Conservation (phyloP, 2,797 vertebrate species). For the Pogonophryne albipinna region DNA sequence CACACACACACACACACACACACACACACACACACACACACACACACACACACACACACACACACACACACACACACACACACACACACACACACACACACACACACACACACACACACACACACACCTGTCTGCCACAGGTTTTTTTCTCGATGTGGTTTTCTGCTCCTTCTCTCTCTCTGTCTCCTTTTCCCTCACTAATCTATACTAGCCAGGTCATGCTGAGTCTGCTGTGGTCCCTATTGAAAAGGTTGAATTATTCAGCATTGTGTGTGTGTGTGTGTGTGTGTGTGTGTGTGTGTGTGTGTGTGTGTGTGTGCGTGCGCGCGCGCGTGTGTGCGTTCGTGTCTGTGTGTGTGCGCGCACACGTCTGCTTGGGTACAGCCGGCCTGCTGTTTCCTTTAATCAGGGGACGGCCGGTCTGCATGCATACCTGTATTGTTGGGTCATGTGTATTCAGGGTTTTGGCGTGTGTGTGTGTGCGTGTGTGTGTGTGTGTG, state of each 20-base stretch:
- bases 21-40: no score
- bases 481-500: constrained; percentile 79
- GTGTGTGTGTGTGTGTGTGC: no score
- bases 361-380: constrained; percentile 88
- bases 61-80: constrained; percentile 3
- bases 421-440: constrained; percentile 98
- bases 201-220: constrained; percentile 83
- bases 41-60: no score
- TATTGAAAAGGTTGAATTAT: constrained; percentile 82
- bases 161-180: constrained; percentile 45
- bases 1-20: no score
- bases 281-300: no score
- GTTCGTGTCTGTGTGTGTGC: neutral
- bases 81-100: constrained; percentile 2
- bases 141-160: constrained; percentile 51
- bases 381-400: constrained; percentile 94
- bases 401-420: constrained; percentile 95
- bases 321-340: no score
- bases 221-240: constrained; percentile 81
- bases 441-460: constrained; percentile 98
- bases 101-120: neutral
- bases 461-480: constrained; percentile 78
- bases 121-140: constrained; percentile 16
- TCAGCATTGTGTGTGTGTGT: constrained; percentile 58
- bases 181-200: constrained; percentile 58